phyloP scores from a whole-genome alignment of 2,888 invertebrate genomes.

The Cheilosia urbana region DNA sequence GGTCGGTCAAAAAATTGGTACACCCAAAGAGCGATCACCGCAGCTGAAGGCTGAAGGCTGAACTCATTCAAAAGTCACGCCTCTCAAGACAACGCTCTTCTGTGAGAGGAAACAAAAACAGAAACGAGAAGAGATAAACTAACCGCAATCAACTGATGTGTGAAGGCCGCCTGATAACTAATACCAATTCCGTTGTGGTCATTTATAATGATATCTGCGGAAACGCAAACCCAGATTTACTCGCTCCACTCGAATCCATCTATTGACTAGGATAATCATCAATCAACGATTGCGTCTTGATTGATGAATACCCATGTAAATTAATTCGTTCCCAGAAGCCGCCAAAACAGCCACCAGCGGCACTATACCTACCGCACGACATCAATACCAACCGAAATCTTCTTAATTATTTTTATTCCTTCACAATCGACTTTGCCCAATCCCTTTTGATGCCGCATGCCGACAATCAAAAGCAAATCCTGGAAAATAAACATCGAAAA shows the following conservation, averaged over 20 bases:
- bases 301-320: conserved; percentile 71
- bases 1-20: no score
- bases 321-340: conserved; percentile 58
- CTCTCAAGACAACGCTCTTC: neutral
- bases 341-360: conserved; percentile 40
- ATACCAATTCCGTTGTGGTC: conserved; percentile 54
- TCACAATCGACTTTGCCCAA: conserved; percentile 65
- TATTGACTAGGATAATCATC: conserved; percentile 68
- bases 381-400: conserved; percentile 51
- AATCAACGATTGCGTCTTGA: conserved; percentile 69
- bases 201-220: conserved; percentile 53
- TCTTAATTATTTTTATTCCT: conserved; percentile 75
- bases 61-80: conserved; percentile 34
- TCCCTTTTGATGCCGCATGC: conserved; percentile 59
- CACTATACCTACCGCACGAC: conserved; percentile 11
- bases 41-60: neutral
- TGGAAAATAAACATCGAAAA: conserved; percentile 19
- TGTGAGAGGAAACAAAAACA: conserved; percentile 1
- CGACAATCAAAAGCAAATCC: conserved; percentile 62
- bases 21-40: neutral
- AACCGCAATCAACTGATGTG: conserved; percentile 38
- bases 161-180: conserved; percentile 34
- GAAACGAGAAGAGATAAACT: neutral
- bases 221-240: conserved; percentile 31
- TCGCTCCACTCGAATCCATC: neutral